Percentiles rank a stretch among this genome's conserved stretches.
These are phyloP conservation scores for Rhinopomastus cyanomelas DNA, from an alignment of 2,113 vertebrate genomes.

Conservation along the genomic window DNA sequence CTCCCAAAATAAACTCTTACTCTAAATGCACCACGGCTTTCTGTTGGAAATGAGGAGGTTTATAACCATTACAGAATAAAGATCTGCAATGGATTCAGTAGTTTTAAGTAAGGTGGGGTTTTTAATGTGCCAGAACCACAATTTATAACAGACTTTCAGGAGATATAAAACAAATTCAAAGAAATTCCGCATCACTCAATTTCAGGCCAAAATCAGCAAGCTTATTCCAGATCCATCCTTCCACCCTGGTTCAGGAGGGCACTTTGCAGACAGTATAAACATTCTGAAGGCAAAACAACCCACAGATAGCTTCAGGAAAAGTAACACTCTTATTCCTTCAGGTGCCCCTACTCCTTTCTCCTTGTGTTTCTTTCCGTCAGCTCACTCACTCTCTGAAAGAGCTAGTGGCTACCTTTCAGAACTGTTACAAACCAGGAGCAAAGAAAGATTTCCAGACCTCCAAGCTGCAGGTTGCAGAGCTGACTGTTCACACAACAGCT, in stretches of 20 bases:
- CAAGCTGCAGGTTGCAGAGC: neutral
- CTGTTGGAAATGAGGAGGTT: neutral
- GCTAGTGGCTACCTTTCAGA: neutral
- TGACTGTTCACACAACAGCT: neutral
- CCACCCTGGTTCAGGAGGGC: neutral
- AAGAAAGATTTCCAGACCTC: neutral
- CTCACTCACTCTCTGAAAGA: neutral
- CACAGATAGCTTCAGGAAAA: neutral
- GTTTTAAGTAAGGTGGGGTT: accelerated
- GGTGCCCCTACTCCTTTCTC: neutral
- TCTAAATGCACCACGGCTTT: neutral
- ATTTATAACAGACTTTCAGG: neutral
- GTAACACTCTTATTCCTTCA: neutral
- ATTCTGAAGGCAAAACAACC: neutral
- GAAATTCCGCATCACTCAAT: neutral
- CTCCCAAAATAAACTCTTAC: neutral
- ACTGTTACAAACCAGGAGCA: neutral
- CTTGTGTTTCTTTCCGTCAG: neutral
- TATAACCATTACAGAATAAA: neutral
- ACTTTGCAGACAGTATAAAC: neutral
- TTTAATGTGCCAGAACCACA: neutral
- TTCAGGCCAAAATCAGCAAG: neutral
- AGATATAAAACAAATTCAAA: neutral
- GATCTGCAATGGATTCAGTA: neutral
- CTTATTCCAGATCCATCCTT: neutral